Percentiles rank a stretch among this genome's conserved stretches.
These are phyloP conservation scores for Cyphotilapia sp. DNA, from an alignment of 2,113 vertebrate genomes.

Conservation along the genomic window DNA sequence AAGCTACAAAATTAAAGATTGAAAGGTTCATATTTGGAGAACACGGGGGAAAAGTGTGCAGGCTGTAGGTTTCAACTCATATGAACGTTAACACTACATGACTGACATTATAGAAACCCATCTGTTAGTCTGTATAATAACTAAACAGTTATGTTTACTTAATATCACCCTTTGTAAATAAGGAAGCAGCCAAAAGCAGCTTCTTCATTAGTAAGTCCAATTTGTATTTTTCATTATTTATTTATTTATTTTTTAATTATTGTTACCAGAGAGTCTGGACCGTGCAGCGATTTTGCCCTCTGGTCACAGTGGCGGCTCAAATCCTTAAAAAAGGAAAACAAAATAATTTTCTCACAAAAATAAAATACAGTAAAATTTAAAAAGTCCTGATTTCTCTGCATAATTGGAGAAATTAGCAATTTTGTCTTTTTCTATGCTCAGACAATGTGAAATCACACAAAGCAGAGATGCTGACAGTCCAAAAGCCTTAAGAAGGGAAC, in stretches of 20 bases:
- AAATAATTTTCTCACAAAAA: neutral
- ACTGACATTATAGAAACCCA: neutral
- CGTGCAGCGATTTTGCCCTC: neutral
- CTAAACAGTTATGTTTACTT: neutral
- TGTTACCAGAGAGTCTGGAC: neutral
- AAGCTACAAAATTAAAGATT: neutral
- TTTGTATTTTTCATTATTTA: neutral
- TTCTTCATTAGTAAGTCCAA: neutral
- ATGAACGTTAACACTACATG: neutral
- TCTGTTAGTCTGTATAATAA: neutral
- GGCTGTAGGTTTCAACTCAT: neutral
- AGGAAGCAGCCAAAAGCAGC: neutral
- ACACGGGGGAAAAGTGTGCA: neutral
- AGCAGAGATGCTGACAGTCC: neutral
- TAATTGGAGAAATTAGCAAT: neutral
- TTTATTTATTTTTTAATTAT: neutral
- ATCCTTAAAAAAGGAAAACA: neutral
- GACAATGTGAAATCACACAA: rapidly evolving
- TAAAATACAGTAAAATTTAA: neutral
- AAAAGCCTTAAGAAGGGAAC: neutral
- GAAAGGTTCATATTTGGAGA: neutral
- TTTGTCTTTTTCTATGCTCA: neutral
- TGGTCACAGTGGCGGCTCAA: neutral
- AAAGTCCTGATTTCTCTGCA: neutral
- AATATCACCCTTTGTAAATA: neutral